Base-by-base conservation (phyloP, 2,113 vertebrate genomes). In the Tor tambroides region DNA sequence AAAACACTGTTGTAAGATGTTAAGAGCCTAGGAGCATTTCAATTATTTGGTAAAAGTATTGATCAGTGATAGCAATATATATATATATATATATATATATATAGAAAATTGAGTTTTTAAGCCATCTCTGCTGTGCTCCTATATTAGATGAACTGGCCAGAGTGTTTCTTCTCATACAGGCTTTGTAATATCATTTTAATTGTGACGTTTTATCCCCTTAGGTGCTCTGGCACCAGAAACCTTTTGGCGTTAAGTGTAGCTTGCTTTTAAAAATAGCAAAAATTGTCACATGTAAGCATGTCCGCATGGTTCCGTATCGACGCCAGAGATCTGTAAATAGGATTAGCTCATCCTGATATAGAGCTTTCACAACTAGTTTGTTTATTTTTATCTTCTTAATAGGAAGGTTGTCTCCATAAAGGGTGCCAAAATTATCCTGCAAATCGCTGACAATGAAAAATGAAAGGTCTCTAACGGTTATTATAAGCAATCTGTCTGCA, bases 341-440 rank as follows among this genome's bases (percentile, higher is more conserved):
- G 95, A 96, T 96, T 96, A 96, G 76, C 87, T 91, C 90, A 85
- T 94, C 94, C 94, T 89, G 87, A 95, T 95, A 95, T 95, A 96
- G 94, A 93, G 93, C 93, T 91, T 89, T 92, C 91, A 94, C 93
- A 94, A 95, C 92, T 91, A 83, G 91, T 91, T 91, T 92, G 93
- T 95, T 96, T 96, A 96, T 95, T 95, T 95, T 95, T 95, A 95
- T 94, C 94, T 94, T 94, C 92, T 92, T 95, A 94, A 94, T 95
- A 95, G 91, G 92, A 85, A 91, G 94, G 91, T 86, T 92, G 92
- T 91, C 93, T 93, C 93, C 88, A 94, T 95, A 94, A 94, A 95
- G 93, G 92, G 91, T 95, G 94, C 95, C 94, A 95, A 94, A 95
- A 96, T 95, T 95, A 95, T 95, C 94, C 93, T 65, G 91, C 90